Conservation (phyloP, 2,888 invertebrate species). For the Leptura quadrifasciata region DNA sequence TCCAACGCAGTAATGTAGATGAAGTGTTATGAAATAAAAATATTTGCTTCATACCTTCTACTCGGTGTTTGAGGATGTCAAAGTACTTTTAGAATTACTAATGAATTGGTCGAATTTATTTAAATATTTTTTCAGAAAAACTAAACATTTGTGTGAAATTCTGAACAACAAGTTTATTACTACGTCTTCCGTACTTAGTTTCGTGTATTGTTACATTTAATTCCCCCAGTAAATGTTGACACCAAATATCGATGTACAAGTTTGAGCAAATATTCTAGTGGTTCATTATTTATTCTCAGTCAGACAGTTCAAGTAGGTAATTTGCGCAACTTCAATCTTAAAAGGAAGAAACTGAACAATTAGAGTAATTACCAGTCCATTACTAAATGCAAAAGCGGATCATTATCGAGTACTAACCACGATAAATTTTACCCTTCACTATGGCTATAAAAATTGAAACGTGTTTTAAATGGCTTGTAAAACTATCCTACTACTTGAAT, state of each 20-base stretch:
- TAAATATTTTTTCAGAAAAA: too few relatives aligned
- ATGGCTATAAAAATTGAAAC: conserved; percentile 20
- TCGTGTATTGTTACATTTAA: background rate
- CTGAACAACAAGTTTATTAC: too few relatives aligned
- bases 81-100: too few relatives aligned
- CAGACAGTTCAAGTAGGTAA: conserved; percentile 15
- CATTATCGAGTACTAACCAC: conserved; percentile 7
- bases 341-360: conserved; percentile 18
- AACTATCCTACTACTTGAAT: background rate
- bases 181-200: background rate
- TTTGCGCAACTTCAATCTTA: conserved; percentile 19
- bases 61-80: too few relatives aligned
- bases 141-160: too few relatives aligned
- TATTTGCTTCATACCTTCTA: too few relatives aligned
- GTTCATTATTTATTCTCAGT: conserved; percentile 29
- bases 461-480: conserved; percentile 13
- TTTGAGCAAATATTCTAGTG: conserved; percentile 25
- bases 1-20: too few relatives aligned
- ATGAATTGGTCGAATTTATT: too few relatives aligned
- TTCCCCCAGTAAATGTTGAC: background rate
- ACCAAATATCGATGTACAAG: background rate
- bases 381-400: background rate
- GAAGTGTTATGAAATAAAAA: too few relatives aligned
- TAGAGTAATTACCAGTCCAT: conserved; percentile 18
- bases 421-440: background rate